A percentile compares a stretch with the other conserved stretches of the same genome.
These are phyloP conservation scores for Deilephila porcellus DNA, from an alignment of 2,888 invertebrate genomes.

Conservation along the genomic window DNA sequence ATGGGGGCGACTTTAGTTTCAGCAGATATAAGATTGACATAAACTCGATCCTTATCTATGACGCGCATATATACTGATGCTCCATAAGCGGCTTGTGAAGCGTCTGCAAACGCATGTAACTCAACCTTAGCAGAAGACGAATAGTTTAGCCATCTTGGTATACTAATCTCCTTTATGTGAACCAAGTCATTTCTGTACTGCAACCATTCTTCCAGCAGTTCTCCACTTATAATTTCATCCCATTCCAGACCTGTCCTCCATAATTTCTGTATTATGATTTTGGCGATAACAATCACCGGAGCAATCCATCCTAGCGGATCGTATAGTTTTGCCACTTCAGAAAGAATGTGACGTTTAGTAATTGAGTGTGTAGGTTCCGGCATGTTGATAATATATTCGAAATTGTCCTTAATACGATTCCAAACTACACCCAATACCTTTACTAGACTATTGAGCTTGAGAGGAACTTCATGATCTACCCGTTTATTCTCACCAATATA, in stretches of 20 bases:
- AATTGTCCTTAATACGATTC: conserved; percentile 43
- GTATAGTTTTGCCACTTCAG: conserved; percentile 47
- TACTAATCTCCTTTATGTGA: conserved; percentile 8
- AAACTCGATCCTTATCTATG: conserved; percentile 31
- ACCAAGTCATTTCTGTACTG: conserved; percentile 24
- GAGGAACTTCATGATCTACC: conserved; percentile 37
- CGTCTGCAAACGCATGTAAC: conserved; percentile 43
- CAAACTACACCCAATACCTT: conserved; percentile 50
- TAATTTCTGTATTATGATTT: conserved; percentile 49
- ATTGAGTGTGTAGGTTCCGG: conserved; percentile 35
- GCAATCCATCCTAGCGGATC: conserved; percentile 53
- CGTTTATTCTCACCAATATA: conserved; percentile 41
- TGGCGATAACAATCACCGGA: conserved; percentile 43
- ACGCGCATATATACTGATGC: conserved; percentile 38
- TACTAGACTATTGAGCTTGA: conserved; percentile 39
- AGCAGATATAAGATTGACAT: conserved; percentile 34
- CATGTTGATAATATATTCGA: conserved; percentile 43
- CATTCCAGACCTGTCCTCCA: conserved; percentile 49
- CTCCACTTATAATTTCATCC: conserved; percentile 43
- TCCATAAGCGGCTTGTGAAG: conserved; percentile 38
- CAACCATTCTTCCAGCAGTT: conserved; percentile 31
- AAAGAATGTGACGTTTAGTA: conserved; percentile 51
- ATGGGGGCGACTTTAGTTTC: conserved; percentile 42
- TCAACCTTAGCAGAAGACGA: conserved; percentile 28
- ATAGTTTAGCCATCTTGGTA: conserved; percentile 36